Base-by-base conservation (phyloP, 2,113 vertebrate species). In the Oenanthe oenanthe region DNA sequence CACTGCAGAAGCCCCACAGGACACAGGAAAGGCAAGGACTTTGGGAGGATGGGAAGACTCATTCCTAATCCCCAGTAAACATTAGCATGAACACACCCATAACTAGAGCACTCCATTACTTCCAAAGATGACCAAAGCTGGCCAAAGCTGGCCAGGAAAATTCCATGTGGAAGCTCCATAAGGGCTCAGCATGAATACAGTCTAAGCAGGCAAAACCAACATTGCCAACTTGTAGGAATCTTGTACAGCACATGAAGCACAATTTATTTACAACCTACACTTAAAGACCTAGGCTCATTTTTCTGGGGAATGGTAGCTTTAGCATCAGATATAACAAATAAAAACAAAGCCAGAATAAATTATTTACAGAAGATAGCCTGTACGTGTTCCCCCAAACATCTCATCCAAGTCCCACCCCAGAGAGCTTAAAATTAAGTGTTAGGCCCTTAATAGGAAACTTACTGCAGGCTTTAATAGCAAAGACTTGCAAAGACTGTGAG, bases 31-130 rank as follows among this genome's bases (percentile, higher is more conserved):
- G 15, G 2, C 47, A 31, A 63, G 8, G 18, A 43, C 32, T 54
- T 45, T 3, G 18, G 32, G 9, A 67, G 5, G 21, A 54, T n/a
- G 10, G 57, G 22, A 78, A 51, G 38, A 72, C 25, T 79, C 71
- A 22, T 24, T 83, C 67, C 54, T 85, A 6, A 65, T 58, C 66
- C 61, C 45, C 58, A 42, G 14, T 61, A 73, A 83, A 85, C 13
- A 43, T 6, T 36, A 51, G 48, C 2, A 1, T 7, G 13, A 60
- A 50, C 8, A 34, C 2, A 1, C 5, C 9, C 20, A 7, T 7
- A 89, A 73, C 40, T 17, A 74, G 15, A 78, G 38, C 13, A 78
- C 6, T 28, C 22, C 6, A 15, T n/a, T 68, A 48, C 14, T 70
- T 65, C 8, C 50, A 61, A 21, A 90, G 56, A 40, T 40, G 48